phyloP scores from a whole-genome alignment of 2,797 vertebrate genomes.

The Salarias fasciatus region DNA sequence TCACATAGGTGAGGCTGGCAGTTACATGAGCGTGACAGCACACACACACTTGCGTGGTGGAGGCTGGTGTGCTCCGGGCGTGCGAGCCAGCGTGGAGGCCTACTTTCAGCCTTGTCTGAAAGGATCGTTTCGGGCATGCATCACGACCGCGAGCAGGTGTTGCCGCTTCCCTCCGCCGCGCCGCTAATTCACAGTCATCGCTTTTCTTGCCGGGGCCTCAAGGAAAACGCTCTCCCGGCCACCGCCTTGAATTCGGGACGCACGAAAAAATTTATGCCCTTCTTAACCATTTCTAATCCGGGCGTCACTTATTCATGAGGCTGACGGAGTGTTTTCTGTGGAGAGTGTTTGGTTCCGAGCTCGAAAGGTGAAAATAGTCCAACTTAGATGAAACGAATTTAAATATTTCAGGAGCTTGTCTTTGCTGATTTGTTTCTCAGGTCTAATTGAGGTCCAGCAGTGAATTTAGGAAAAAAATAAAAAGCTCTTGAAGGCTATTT shows the following conservation, averaged over 20 bases:
- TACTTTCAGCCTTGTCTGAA: constrained; percentile 38
- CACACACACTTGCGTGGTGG: not conserved
- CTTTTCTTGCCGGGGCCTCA: constrained; percentile 27
- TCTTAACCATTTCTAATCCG: constrained; percentile 32
- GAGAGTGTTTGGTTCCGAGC: constrained; percentile 36
- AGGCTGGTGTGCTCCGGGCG: constrained; percentile 18
- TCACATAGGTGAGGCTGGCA: constrained; percentile 31
- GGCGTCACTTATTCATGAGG: constrained; percentile 51
- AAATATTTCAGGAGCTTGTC: constrained; percentile 50
- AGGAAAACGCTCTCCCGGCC: constrained; percentile 27
- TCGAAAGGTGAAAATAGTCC: constrained; percentile 41
- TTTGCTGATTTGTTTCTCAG: constrained; percentile 16
- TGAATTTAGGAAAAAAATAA: constrained; percentile 2
- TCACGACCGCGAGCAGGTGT: constrained; percentile 70
- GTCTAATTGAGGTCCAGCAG: constrained; percentile 18
- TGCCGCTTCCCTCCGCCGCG: constrained; percentile 52
- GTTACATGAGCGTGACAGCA: constrained; percentile 8
- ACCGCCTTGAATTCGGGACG: constrained; percentile 10
- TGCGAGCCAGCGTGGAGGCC: constrained; percentile 16
- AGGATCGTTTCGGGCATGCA: constrained; percentile 43
- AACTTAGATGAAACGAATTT: too few relatives aligned
- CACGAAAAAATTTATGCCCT: not conserved
- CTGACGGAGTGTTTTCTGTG: constrained; percentile 31
- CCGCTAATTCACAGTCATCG: constrained; percentile 58
- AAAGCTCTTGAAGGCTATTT: constrained; percentile 9